Base-by-base conservation (phyloP, 2,113 vertebrate species). In the Cavia porcellus region DNA sequence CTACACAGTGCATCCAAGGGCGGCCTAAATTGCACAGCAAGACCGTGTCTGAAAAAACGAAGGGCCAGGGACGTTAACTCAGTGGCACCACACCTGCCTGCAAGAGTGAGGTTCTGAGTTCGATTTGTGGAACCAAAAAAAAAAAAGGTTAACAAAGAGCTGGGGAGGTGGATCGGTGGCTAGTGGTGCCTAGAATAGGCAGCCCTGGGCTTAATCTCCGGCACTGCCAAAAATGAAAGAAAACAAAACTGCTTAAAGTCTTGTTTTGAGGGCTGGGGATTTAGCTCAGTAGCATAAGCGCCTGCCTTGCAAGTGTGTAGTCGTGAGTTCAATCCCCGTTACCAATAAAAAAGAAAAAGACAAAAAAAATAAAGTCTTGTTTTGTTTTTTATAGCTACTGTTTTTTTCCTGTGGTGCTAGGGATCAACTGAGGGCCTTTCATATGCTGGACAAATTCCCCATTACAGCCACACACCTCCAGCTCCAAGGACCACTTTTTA, bases 401-500 rank as follows among this genome's bases (percentile, higher is more conserved):
- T 77, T 17, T 55, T 70, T 88, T 25, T 47, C 42, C 42, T 80
- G 8, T 5, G 7, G 28, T 70, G 22, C 55, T 24, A 24, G 70
- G 30, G 24, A 81, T 61, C 9, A 57, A 80, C 22, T 19, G 19
- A 25, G 17, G 15, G 15, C 86, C 32, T 30, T 9, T 15, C 30
- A 32, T 5, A 30, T 59, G 25, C 25, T 32, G 4, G 1, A 55
- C 17, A 45, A 20, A 7, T 2, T 0, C 17, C 19, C 35, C 30
- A 2, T 15, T n/a, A 38, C 55, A 62, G 57, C 38, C 9, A 22
- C 47, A n/a, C 19, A 52, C 6, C 7, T 6, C 19, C 19, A 52
- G 45, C 30, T 25, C 10, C 1, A 24, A 35, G 9, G 7, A 6
- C 7, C 1, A n/a, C 55, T 17, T 32, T 25, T 59, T 0, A 74